A percentile compares a stretch with the other conserved stretches of the same genome.
Evolutionary conservation across 1,140 invertebrate species (phyloP).

Genomic region (Vollenhovia emeryi): DNA sequence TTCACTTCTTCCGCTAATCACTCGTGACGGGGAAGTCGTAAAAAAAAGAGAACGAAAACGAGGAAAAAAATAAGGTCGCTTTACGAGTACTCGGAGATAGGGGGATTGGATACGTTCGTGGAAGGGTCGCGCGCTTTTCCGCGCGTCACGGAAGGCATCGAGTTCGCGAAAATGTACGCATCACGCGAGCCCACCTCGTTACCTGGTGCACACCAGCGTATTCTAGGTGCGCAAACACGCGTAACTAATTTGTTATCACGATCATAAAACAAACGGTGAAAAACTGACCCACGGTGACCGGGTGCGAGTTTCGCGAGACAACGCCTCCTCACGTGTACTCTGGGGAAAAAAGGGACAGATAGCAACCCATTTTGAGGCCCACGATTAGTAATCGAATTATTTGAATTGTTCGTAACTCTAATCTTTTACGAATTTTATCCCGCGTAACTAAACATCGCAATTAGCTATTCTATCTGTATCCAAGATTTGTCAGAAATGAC

Average conservation of each 20-base stretch:
- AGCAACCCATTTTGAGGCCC: no score
- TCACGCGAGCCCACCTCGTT: slow-evolving; percentile 80
- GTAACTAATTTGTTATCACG: slow-evolving; percentile 62
- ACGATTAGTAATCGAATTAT: no score
- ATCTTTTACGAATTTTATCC: no score
- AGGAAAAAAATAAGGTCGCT: slow-evolving; percentile 77
- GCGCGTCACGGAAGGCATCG: slow-evolving; percentile 82
- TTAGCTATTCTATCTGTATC: no score
- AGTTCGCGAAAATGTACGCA: slow-evolving; percentile 83
- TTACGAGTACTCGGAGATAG: slow-evolving; percentile 83
- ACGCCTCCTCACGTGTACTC: neutral
- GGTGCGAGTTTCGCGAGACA: slow-evolving; percentile 4
- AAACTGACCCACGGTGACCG: slow-evolving; percentile 77
- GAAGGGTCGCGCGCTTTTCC: slow-evolving; percentile 76
- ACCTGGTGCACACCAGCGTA: slow-evolving; percentile 11
- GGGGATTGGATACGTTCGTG: slow-evolving; percentile 80
- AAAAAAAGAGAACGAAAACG: slow-evolving; percentile 62
- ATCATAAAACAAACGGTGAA: slow-evolving; percentile 81
- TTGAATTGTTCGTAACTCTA: no score
- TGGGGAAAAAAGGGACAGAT: no score
- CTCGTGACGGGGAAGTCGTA: slow-evolving; percentile 81
- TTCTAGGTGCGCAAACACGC: neutral
- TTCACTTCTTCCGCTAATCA: slow-evolving; percentile 81
- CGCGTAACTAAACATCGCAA: no score
- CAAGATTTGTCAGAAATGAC: no score